A percentile compares a stretch with the other conserved stretches of the same genome.
Conservation (phyloP, 2,888 invertebrate genomes). For the Biston betularia region DNA sequence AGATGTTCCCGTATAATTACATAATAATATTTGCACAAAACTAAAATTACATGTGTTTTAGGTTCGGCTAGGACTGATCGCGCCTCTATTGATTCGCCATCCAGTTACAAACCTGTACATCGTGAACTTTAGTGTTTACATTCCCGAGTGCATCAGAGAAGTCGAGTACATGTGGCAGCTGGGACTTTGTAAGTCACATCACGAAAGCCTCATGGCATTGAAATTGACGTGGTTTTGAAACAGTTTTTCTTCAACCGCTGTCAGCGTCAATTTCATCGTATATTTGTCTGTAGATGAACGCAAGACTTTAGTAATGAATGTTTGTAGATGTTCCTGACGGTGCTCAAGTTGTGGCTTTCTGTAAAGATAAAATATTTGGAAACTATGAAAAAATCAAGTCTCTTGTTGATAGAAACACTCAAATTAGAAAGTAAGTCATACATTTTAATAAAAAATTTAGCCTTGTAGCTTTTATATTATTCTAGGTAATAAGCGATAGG, state of each 20-base stretch:
- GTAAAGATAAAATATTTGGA: conserved; percentile 88
- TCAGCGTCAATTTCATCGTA: too few relatives aligned
- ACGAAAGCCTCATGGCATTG: too few relatives aligned
- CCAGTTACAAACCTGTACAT: conserved; percentile 88
- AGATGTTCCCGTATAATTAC: too few relatives aligned
- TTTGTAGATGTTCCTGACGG: conserved; percentile 89
- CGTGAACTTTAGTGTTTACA: conserved; percentile 91
- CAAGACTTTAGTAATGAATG: background rate
- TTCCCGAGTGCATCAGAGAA: conserved; percentile 91
- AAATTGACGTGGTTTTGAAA: background rate
- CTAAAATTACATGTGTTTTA: conserved; percentile 49
- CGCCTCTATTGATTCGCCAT: conserved; percentile 90
- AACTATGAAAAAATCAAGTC: conserved; percentile 87
- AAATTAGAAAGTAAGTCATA: conserved; percentile 73
- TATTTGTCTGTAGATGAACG: too few relatives aligned
- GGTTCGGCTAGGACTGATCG: conserved; percentile 88
- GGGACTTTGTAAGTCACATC: conserved; percentile 83
- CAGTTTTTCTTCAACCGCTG: too few relatives aligned
- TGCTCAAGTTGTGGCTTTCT: conserved; percentile 91
- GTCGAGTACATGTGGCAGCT: conserved; percentile 93
- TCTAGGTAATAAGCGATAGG: too few relatives aligned
- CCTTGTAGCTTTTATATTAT: background rate
- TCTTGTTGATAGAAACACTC: conserved; percentile 87
- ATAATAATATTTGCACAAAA: too few relatives aligned
- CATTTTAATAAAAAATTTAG: too few relatives aligned